A percentile compares a stretch with the other conserved stretches of the same genome.
These are phyloP conservation scores for Limenitis camilla DNA, from an alignment of 2,888 invertebrate species.

Conservation along the genomic window DNA sequence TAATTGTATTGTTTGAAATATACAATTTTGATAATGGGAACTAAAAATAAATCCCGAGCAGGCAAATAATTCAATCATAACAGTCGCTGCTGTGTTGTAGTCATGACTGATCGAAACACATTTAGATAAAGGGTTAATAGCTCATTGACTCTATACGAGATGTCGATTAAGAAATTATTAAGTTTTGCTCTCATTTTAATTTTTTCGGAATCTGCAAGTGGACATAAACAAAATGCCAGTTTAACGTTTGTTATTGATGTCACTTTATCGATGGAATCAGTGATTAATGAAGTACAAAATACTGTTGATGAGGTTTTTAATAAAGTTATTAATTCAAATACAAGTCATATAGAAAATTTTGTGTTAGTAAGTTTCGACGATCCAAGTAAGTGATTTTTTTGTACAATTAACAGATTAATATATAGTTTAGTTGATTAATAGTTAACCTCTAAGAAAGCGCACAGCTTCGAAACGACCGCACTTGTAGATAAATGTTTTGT, in stretches of 20 bases:
- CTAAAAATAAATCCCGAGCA: not conserved
- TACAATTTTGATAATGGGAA: no score
- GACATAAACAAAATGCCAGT: constrained; percentile 34
- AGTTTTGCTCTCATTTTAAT: not conserved
- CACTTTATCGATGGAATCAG: constrained; percentile 42
- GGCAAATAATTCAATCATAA: not conserved
- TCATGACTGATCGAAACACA: not conserved
- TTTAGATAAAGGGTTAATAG: not conserved
- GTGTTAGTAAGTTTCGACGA: constrained; percentile 51
- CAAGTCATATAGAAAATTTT: constrained; percentile 46
- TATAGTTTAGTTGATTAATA: no score
- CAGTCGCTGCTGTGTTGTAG: not conserved
- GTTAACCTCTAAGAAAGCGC: no score
- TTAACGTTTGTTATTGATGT: constrained; percentile 50
- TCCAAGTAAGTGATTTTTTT: constrained; percentile 39
- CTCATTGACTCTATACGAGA: not conserved
- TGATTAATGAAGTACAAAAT: constrained; percentile 39
- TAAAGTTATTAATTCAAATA: constrained; percentile 36
- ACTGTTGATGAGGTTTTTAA: constrained; percentile 40
- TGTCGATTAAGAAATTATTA: not conserved
- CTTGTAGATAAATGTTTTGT: no score
- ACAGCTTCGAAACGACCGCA: no score
- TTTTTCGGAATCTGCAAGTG: not conserved
- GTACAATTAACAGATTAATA: no score
- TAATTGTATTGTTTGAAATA: no score